Base-by-base conservation (phyloP, 1,140 invertebrate species). In the Spodoptera frugiperda region DNA sequence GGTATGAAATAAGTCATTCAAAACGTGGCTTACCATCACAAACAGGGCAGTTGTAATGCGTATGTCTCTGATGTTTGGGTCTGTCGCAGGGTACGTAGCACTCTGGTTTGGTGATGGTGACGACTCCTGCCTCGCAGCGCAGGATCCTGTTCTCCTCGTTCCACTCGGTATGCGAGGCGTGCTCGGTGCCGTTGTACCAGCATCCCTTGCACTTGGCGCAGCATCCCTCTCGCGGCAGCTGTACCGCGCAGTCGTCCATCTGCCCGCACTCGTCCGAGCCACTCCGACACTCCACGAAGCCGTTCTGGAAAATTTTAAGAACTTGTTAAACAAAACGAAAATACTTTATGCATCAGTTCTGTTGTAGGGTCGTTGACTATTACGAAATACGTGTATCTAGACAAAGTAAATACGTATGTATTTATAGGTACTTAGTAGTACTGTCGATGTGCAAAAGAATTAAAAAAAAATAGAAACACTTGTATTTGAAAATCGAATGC, bases 41-140 rank as follows among this genome's bases (percentile, higher is more conserved):
- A 48, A 96, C 96, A 0, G 97, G 96, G 90, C 98, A 99, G 89
- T 98, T 98, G 75, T 92, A 93, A 65, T 93, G 92, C 9, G 88
- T 89, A 81, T 97, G 96, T 44, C 97, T 96, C 14, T 96, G 95
- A n/a, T 96, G 95, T 46, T 96, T 93, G 0, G 97, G 96, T 49
- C 91, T 88, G 1, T 95, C 91, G 88, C 98, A 98, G 0, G 97
- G 97, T 11, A 96, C 96, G 87, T 98, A 97, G 87, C 98, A 99
- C 75, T 96, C 96, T 17, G 97, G 94, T 67, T 95, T 94, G 1
- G 97, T 97, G 82, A 97, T 96, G 0, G 98, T 99, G 75, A 98
- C 94, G 39, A 98, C 96, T 10, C 97, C 97, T 17, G 97, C 97
- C 87, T 97, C 96, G 91, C 98, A 98, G 30, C 96, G 95, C 79